Conservation (phyloP, 2,113 vertebrate species). For the Catharus fuscescens region DNA sequence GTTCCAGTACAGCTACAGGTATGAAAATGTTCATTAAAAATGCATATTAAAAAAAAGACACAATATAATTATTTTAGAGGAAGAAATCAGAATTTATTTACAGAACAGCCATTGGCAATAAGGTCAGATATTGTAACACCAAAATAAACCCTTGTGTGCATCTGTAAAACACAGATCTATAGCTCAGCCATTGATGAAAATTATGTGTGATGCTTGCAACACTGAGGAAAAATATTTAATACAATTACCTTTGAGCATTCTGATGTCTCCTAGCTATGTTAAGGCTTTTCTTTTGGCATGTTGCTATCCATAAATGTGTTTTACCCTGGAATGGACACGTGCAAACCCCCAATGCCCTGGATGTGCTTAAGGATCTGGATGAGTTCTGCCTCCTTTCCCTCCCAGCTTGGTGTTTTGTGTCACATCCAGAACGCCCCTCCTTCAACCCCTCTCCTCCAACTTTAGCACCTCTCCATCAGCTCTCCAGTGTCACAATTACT, state of each 20-base stretch:
- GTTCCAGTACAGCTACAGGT: background rate
- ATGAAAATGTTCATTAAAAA: background rate
- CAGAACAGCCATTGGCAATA: background rate
- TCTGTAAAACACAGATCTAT: background rate
- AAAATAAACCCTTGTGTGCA: background rate
- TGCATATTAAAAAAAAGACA: background rate
- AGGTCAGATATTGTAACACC: background rate
- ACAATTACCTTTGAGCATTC: background rate
- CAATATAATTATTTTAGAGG: background rate
- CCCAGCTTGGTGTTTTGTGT: background rate
- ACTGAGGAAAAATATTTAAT: background rate
- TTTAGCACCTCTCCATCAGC: background rate
- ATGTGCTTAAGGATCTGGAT: background rate
- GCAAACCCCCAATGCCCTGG: background rate
- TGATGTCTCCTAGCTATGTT: background rate
- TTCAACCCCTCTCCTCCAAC: background rate
- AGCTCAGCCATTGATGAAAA: background rate
- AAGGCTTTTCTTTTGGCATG: background rate
- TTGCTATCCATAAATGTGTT: background rate
- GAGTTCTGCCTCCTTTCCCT: background rate
- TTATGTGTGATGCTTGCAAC: background rate
- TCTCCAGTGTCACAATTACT: background rate
- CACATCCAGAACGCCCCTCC: rapidly evolving
- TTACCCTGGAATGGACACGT: background rate
- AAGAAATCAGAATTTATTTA: background rate